Evolutionary conservation across 2,888 invertebrate genomes (phyloP).

Genomic region (Eristalinus aeneus): DNA sequence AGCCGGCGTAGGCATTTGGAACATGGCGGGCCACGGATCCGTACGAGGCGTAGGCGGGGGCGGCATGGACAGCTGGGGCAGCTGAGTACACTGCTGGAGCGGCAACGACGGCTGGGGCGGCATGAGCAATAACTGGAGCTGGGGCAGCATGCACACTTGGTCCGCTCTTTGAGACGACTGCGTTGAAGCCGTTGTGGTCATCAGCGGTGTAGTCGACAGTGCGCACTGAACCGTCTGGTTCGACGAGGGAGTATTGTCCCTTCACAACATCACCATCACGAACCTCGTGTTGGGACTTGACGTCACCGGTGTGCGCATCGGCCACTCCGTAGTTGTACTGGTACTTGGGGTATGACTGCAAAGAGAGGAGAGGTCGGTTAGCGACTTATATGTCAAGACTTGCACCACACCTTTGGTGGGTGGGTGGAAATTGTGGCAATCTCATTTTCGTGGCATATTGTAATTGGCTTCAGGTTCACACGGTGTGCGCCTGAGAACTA

Average conservation of each 20-base stretch:
- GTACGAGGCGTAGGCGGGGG: slow-evolving; percentile 68
- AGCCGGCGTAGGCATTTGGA: slow-evolving; percentile 59
- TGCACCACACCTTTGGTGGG: slow-evolving; percentile 35
- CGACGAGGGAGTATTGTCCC: slow-evolving; percentile 81
- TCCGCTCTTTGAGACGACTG: slow-evolving; percentile 80
- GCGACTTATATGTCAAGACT: slow-evolving; percentile 18
- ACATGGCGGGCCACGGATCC: slow-evolving; percentile 72
- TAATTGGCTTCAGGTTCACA: slow-evolving; percentile 45
- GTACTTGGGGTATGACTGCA: slow-evolving; percentile 80
- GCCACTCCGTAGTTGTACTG: slow-evolving; percentile 81
- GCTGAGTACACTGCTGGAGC: slow-evolving; percentile 75
- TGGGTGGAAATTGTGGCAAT: slow-evolving; percentile 26
- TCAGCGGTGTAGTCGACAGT: slow-evolving; percentile 81
- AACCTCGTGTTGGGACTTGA: slow-evolving; percentile 80
- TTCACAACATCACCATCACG: slow-evolving; percentile 81
- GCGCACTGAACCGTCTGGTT: slow-evolving; percentile 81
- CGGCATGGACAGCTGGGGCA: slow-evolving; percentile 71
- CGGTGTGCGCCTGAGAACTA: slow-evolving; percentile 42
- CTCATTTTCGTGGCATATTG: slow-evolving; percentile 53
- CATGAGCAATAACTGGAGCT: slow-evolving; percentile 70
- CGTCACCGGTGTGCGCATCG: slow-evolving; percentile 80
- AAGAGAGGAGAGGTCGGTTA: slow-evolving; percentile 13
- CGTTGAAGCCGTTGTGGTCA: slow-evolving; percentile 81
- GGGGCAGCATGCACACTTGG: slow-evolving; percentile 77
- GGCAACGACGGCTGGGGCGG: slow-evolving; percentile 74